Base-by-base conservation (phyloP, 2,797 vertebrate species). In the Rhabdomys pumilio region DNA sequence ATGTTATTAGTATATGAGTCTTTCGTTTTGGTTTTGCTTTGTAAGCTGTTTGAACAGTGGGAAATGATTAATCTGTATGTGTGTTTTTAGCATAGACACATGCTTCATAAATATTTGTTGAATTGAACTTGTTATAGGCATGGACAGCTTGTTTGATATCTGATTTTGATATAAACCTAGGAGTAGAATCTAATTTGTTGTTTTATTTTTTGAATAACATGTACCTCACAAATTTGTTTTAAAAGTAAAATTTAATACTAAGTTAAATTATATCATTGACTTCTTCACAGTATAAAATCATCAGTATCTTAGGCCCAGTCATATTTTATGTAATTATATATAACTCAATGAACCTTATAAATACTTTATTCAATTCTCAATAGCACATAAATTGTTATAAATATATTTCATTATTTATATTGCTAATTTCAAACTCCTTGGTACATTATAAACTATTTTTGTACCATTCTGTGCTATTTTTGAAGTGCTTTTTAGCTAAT, bases 21-120 rank as follows among this genome's bases (percentile, higher is more conserved):
- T 93, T 93, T 26, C 44, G 13, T 77, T 85, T 97, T 84, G 44
- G 9, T 34, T 89, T 94, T 93, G n/a, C 22, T 63, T n/a, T 87
- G 4, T 63, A 76, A 93, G 14, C 4, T 61, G 15, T 29, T 85
- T 85, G 3, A 41, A 82, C 38, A 55, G 0, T 47, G 50, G 38
- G 8, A 31, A 81, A 61, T 76, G 92, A 29, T 50, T 93, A 72
- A 79, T 82, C 63, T 55, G 7, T 22, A 59, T 38, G 6, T 92
- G 31, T 73, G 7, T 59, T 3, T 1, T 59, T 86, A 86, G 34
- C 59, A 20, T 73, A 55, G 63, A 34, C 4, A 67, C 12, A 50
- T 75, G 14, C 55, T 93, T 94, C 77, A 50, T 89, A 82, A 90
- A 72, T 65, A 61, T 81, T 91, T 86, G 61, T 67, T 91, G 53